Evolutionary conservation across 2,888 invertebrate species (phyloP), one percentile per base, ranked within the genome.

Genomic region (Gastrophysa polygoni): DNA sequence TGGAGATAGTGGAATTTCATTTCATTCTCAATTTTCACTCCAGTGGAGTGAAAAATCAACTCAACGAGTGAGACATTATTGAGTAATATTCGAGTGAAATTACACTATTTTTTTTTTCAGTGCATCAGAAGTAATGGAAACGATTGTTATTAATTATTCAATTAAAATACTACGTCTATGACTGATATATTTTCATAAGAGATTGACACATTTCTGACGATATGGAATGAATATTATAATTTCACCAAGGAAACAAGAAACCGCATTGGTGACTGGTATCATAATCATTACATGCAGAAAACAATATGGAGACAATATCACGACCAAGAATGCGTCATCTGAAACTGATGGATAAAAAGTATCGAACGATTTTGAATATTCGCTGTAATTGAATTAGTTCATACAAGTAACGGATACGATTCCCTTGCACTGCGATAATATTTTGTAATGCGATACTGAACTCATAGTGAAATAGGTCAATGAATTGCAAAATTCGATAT

Each of bases 291-390:
- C 38, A 14, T 4, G 14, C 14, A 38, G 11, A n/a, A 38, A 54
- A 43, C 54, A 54, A 24, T 44, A 54, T 43, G 54, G 54, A 43
- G 43, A 54, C 11, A 16, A 43, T 43, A 54, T 54, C n/a, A 43
- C 14, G 34, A 38, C 24, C 21, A 14, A 43, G 20, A 38, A 54
- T 28, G 54, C 54, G 54, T 54, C 54, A 54, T 29, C 24, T 5
- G 43, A 44, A 54, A 44, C 54, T 24, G 43, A 54, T 43, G 54
- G 17, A 54, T 17, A 54, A 54, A 54, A 28, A 54, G 43, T 43
- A 43, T 54, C 54, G 54, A 54, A 44, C 43, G 43, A 54, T 54
- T 54, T 38, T 38, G 14, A 38, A 38, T 38, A 38, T 38, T 38
- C 38, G 3, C 14, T 14, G 14, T 38, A 38, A 38, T 38, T 38